Percentiles rank a stretch among this genome's conserved stretches.
Conservation (phyloP, 2,113 vertebrate species). For the Sakesphorus luctuosus region DNA sequence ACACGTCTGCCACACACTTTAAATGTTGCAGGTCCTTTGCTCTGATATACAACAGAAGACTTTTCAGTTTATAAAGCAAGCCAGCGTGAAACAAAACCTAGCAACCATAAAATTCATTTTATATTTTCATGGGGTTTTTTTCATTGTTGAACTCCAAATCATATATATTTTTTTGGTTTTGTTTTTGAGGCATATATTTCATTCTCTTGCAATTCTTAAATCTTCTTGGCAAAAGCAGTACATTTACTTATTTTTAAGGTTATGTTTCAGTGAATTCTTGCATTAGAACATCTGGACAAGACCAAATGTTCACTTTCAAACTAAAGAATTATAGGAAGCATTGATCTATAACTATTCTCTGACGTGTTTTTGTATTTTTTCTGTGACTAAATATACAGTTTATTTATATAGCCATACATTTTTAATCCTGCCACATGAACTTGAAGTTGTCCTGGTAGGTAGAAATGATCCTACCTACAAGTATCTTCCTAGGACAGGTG, state of each 20-base stretch:
- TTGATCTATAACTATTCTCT: neutral
- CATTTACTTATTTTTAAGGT: neutral
- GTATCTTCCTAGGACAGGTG: neutral
- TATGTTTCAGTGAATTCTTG: neutral
- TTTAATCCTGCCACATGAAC: neutral
- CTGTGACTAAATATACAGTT: neutral
- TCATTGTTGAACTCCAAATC: neutral
- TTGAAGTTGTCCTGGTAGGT: neutral
- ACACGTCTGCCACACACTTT: slow-evolving; percentile 34
- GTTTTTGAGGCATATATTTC: neutral
- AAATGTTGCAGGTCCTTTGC: slow-evolving; percentile 39
- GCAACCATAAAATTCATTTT: neutral
- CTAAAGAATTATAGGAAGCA: neutral
- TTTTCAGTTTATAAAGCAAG: slow-evolving; percentile 16
- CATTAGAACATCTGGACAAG: neutral
- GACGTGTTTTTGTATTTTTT: neutral
- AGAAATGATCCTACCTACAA: neutral
- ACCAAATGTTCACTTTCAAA: neutral
- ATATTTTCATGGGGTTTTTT: neutral
- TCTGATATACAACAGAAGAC: neutral
- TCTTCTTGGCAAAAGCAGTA: neutral
- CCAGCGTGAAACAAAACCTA: neutral
- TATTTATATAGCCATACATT: neutral
- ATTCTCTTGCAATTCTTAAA: neutral
- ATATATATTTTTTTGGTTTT: neutral